phyloP scores from a whole-genome alignment of 2,113 vertebrate genomes.

The Prunella himalayana region DNA sequence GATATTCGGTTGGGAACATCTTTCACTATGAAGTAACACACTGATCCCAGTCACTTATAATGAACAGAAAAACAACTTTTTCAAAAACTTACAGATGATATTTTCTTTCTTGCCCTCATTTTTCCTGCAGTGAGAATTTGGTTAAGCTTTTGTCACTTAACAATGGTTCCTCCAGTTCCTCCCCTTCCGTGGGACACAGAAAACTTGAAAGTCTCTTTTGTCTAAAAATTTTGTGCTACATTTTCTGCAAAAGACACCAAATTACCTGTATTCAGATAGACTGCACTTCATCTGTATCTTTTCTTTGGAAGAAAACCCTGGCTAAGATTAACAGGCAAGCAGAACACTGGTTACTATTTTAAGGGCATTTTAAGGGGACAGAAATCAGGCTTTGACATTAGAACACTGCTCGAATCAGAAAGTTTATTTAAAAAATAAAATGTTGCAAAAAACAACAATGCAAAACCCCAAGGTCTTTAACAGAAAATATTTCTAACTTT shows the following conservation, averaged over 20 bases:
- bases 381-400: background rate
- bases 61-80: background rate
- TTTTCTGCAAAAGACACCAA: background rate
- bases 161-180: background rate
- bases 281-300: background rate
- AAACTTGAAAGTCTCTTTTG: background rate
- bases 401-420: background rate
- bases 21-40: background rate
- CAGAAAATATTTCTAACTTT: background rate
- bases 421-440: constrained; percentile 27
- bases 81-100: background rate
- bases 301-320: background rate
- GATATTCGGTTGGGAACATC: background rate
- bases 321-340: background rate
- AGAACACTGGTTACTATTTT: background rate
- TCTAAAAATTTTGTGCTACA: background rate
- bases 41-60: background rate
- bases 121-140: background rate
- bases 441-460: background rate
- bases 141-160: background rate
- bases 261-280: background rate
- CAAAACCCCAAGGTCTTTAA: background rate
- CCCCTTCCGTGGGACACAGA: background rate
- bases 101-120: background rate
- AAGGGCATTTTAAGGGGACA: background rate